Percentiles rank a stretch among this genome's conserved stretches.
Evolutionary conservation across 2,888 invertebrate species (phyloP).

Genomic region (Drosophila paramelanica): DNA sequence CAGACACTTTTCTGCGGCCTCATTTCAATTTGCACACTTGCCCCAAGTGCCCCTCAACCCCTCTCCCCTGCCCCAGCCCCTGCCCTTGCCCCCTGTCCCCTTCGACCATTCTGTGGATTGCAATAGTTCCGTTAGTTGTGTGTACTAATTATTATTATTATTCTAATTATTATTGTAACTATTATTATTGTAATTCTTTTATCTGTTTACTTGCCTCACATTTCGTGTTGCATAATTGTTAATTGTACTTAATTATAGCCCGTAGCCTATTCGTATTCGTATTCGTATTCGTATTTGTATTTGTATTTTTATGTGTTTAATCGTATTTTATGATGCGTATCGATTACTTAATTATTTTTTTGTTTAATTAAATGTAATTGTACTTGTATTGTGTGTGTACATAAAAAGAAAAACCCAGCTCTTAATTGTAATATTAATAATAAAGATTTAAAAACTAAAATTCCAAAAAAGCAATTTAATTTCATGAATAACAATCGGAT

Average conservation of each 20-base stretch:
- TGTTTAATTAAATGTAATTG: constrained; percentile 69
- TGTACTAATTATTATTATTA: constrained; percentile 48
- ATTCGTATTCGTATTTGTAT: constrained; percentile 37
- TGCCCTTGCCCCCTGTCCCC: too few relatives aligned
- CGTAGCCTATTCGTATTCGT: constrained; percentile 49
- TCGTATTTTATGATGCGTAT: constrained; percentile 34
- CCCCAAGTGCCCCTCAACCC: not conserved
- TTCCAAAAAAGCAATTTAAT: too few relatives aligned
- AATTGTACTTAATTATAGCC: constrained; percentile 57
- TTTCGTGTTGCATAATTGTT: constrained; percentile 48
- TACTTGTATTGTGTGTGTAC: constrained; percentile 67
- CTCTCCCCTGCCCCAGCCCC: too few relatives aligned
- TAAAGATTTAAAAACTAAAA: constrained; percentile 37
- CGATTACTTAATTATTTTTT: constrained; percentile 47
- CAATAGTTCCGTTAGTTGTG: constrained; percentile 59
- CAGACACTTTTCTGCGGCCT: not conserved
- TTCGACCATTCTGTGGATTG: constrained; percentile 17
- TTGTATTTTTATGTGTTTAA: constrained; percentile 43
- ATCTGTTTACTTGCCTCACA: constrained; percentile 56
- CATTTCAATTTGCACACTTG: constrained; percentile 28
- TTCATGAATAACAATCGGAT: too few relatives aligned
- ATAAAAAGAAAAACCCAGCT: constrained; percentile 59
- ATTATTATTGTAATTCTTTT: constrained; percentile 48
- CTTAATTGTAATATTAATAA: constrained; percentile 68
- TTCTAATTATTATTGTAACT: constrained; percentile 42